Conservation (phyloP, 2,113 vertebrate genomes). For the Leiothrix lutea region DNA sequence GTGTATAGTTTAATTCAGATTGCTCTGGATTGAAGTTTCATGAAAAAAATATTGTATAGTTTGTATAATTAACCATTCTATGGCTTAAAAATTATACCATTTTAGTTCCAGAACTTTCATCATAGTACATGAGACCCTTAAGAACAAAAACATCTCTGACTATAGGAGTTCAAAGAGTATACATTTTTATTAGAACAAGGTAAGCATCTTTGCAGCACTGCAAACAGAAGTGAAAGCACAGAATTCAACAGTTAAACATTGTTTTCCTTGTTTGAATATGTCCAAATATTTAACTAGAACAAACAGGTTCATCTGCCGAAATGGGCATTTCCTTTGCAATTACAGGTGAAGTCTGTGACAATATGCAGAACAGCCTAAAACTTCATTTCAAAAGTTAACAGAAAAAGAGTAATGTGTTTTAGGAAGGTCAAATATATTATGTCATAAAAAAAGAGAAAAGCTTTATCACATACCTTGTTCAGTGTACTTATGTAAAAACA, state of each 20-base stretch:
- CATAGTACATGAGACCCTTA: neutral
- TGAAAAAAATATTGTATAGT: neutral
- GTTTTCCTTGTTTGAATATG: neutral
- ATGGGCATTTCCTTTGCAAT: neutral
- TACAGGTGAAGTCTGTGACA: neutral
- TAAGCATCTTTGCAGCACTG: neutral
- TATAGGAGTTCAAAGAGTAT: neutral
- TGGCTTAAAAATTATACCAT: neutral
- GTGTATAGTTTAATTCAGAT: neutral
- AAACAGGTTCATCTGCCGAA: neutral
- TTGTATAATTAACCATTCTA: neutral
- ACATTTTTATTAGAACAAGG: neutral
- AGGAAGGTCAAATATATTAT: neutral
- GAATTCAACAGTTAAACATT: neutral
- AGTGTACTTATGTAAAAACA: neutral
- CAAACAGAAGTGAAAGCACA: neutral
- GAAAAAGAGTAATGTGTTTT: neutral
- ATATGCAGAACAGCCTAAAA: neutral
- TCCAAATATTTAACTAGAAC: neutral
- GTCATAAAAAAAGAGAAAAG: neutral
- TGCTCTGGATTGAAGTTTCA: neutral
- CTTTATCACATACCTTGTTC: neutral
- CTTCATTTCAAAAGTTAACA: neutral
- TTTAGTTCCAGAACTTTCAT: neutral
- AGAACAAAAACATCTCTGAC: neutral